A percentile compares a stretch with the other conserved stretches of the same genome.
These are phyloP conservation scores for Synergus umbraculus DNA, from an alignment of 2,888 invertebrate species.

Conservation along the genomic window DNA sequence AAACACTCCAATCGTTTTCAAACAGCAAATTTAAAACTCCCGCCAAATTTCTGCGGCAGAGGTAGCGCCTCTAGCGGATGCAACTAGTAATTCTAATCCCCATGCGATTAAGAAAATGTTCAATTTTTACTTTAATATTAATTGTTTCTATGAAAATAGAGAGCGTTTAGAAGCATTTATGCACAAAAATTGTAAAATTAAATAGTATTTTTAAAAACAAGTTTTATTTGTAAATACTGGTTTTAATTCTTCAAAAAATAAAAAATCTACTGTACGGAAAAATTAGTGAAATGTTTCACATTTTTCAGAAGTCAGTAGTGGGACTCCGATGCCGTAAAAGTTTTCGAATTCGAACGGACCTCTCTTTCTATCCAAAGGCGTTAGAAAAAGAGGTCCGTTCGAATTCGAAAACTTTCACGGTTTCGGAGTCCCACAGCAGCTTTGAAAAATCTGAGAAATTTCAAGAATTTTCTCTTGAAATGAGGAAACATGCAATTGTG, in stretches of 20 bases:
- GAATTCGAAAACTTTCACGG: too few species aligned
- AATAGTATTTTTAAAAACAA: background rate
- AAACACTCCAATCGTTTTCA: background rate
- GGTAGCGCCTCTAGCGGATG: conserved; percentile 25
- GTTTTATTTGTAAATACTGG: background rate
- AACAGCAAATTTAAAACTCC: conserved; percentile 2
- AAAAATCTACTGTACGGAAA: background rate
- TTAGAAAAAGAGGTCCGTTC: too few species aligned
- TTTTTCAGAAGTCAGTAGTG: background rate
- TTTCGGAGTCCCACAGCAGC: too few species aligned
- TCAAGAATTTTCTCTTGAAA: background rate
- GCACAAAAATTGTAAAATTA: background rate
- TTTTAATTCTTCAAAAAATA: background rate
- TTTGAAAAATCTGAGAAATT: background rate
- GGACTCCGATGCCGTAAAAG: too few species aligned
- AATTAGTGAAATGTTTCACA: background rate
- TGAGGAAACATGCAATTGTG: background rate
- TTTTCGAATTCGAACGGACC: too few species aligned
- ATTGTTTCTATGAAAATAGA: background rate
- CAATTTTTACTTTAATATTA: background rate
- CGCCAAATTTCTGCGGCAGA: background rate
- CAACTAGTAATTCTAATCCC: background rate
- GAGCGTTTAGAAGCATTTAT: background rate
- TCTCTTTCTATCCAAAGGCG: too few species aligned
- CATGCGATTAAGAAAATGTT: background rate